phyloP scores from a whole-genome alignment of 2,888 invertebrate species.

The Drosophila maculinotata region DNA sequence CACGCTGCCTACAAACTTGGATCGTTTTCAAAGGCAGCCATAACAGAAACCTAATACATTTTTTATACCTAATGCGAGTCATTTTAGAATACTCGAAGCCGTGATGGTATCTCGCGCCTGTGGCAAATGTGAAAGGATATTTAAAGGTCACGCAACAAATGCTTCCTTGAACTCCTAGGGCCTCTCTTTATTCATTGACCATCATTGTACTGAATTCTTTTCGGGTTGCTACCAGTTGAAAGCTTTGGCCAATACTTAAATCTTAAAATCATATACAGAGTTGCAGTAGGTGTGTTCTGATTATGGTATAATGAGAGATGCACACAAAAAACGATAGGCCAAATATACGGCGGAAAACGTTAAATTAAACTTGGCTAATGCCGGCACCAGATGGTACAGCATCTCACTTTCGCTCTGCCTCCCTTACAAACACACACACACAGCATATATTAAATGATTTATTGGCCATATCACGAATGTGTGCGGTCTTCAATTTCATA shows the following conservation, averaged over 20 bases:
- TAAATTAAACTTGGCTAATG: slow-evolving; percentile 57
- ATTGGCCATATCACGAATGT: slow-evolving; percentile 66
- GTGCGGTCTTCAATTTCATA: slow-evolving; percentile 66
- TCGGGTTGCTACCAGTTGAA: slow-evolving; percentile 60
- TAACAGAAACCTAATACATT: slow-evolving; percentile 70
- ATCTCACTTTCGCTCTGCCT: background rate
- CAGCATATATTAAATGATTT: slow-evolving; percentile 62
- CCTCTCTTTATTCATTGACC: slow-evolving; percentile 53
- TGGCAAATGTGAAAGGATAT: slow-evolving; percentile 67
- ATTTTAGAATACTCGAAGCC: slow-evolving; percentile 56
- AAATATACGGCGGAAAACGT: slow-evolving; percentile 49
- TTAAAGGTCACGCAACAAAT: slow-evolving; percentile 68
- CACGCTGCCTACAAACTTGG: no score
- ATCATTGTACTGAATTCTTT: background rate
- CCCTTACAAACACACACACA: no score
- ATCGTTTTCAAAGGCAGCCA: slow-evolving; percentile 35
- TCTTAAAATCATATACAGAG: slow-evolving; percentile 55
- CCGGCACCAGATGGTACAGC: slow-evolving; percentile 51
- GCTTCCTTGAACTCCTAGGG: slow-evolving; percentile 31
- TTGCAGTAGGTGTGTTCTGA: slow-evolving; percentile 19
- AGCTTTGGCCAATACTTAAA: no score
- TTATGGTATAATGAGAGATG: slow-evolving; percentile 46
- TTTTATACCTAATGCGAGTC: slow-evolving; percentile 70
- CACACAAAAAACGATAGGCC: slow-evolving; percentile 9
- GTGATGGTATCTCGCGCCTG: slow-evolving; percentile 25